Evolutionary conservation across 2,888 invertebrate species (phyloP), one percentile per base, ranked within the genome.

Genomic region (Epirrhoe tristata): DNA sequence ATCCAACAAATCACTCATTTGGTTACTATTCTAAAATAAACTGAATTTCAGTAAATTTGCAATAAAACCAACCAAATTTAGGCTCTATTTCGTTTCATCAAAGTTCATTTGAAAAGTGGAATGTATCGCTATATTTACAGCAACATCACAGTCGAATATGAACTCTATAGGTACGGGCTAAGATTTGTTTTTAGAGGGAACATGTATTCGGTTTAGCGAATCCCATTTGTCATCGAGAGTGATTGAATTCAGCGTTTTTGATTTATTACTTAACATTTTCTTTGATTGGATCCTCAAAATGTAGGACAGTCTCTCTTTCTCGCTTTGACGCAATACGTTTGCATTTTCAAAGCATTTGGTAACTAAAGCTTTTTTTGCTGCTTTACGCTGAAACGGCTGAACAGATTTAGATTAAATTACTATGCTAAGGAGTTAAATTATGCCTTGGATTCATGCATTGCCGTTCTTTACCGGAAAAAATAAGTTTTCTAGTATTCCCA

Each of bases 191-290:
- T 59, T 5, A 24, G 12, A 12, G 0, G 17, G 6, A 48, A 32
- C 6, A 3, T 0, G 3, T 34, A 4, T 48, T 16, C 16, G 48
- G 17, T 34, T 59, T 14, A 48, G 46, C 59, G 61, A 74, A 75
- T 71, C 69, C 69, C 70, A 76, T 78, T 74, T 77, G 77, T 78
- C 78, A 74, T 65, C 66, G 68, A 62, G 73, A 72, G 73, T 77
- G 77, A 78, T 77, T 77, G 77, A 75, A 76, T 77, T 76, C 72
- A 59, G 70, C 31, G 51, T 39, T 58, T 66, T 58, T 73, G 77
- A 79, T 77, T 77, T 76, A 77, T 77, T n/a, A n/a, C n/a, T n/a
- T 73, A 74, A 69, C 70, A 70, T 70, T 73, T 72, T 65, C 66
- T 69, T 69, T 69, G 70, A 71, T 72, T 69, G 69, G 63, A 70